Percentiles rank a stretch among this genome's conserved stretches.
phyloP scores from a whole-genome alignment of 2,797 vertebrate species.

The Pangasius krempfi region DNA sequence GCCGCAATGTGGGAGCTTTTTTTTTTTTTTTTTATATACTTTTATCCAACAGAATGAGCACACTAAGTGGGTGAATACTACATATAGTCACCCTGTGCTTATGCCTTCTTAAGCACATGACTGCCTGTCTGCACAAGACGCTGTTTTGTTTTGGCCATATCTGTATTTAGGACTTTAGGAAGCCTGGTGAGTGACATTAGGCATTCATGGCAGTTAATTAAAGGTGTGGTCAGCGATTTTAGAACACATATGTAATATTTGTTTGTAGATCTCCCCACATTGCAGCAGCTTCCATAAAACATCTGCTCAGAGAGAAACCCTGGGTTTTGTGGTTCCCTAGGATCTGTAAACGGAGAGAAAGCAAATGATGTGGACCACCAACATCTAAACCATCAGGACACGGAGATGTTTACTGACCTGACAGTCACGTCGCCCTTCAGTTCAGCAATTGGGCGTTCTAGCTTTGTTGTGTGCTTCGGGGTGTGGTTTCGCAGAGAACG shows the following conservation, averaged over 20 bases:
- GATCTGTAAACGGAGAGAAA: background rate
- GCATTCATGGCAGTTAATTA: background rate
- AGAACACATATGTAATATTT: background rate
- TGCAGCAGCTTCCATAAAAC: background rate
- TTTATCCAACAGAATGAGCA: background rate
- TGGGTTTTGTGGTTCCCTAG: background rate
- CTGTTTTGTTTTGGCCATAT: background rate
- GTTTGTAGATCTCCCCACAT: background rate
- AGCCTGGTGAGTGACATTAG: background rate
- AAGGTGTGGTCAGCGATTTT: slow-evolving; percentile 7
- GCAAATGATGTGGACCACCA: background rate
- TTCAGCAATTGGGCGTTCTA: background rate
- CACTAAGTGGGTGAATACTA: background rate
- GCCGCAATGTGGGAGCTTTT: background rate
- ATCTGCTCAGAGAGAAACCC: background rate
- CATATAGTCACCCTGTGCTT: background rate
- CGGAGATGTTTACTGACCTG: slow-evolving; percentile 1
- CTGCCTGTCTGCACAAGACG: background rate
- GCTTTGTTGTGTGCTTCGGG: background rate
- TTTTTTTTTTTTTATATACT: background rate
- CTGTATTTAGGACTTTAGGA: background rate
- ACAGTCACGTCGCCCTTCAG: background rate
- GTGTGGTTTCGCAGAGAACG: background rate
- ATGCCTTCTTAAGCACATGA: background rate
- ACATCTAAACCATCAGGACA: background rate